These are phyloP conservation scores for Agrochola lychnidis DNA, from an alignment of 2,888 invertebrate species.

Conservation along the genomic window DNA sequence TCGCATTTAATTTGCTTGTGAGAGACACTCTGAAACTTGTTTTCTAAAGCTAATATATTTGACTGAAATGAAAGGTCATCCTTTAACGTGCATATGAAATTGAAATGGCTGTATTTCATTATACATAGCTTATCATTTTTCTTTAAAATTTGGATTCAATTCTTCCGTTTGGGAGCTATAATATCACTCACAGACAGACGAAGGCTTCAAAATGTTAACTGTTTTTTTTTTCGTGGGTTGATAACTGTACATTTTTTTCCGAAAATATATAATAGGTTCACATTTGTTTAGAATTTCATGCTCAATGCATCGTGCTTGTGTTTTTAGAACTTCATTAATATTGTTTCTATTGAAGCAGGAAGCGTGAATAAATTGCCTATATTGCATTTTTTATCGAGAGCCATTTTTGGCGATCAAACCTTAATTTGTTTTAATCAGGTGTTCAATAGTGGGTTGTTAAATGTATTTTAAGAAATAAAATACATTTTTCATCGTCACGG, in stretches of 20 bases:
- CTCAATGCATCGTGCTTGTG: no score
- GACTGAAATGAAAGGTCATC: background rate
- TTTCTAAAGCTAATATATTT: slow-evolving; percentile 9
- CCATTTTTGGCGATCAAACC: background rate
- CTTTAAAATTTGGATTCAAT: background rate
- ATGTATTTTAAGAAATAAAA: no score
- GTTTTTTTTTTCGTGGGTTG: background rate
- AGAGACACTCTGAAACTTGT: background rate
- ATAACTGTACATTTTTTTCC: no score
- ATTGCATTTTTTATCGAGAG: background rate
- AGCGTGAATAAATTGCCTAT: background rate
- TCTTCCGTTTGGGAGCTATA: background rate
- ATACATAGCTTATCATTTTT: background rate
- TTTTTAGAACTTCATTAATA: no score
- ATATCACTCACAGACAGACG: background rate
- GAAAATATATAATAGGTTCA: no score
- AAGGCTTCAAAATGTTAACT: background rate
- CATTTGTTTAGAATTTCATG: no score
- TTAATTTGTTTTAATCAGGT: background rate
- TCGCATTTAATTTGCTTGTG: slow-evolving; percentile 3
- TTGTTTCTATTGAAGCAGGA: background rate
- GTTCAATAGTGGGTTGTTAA: no score
- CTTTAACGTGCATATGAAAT: background rate
- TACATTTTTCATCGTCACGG: no score
- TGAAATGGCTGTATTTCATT: background rate